Conservation (phyloP, 1,140 invertebrate species). For the Patella vulgata region DNA sequence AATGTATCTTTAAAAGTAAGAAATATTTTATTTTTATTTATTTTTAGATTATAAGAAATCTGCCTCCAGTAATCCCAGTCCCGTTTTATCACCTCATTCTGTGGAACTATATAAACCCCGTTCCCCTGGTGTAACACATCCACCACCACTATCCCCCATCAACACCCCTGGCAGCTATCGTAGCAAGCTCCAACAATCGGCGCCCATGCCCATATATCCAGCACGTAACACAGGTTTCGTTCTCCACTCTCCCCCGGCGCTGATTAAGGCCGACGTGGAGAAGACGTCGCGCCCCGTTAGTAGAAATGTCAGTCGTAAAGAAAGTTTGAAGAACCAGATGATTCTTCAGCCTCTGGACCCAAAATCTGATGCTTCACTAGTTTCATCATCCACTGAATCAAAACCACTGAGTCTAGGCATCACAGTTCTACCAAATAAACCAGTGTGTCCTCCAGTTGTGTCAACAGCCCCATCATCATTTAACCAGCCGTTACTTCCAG, state of each 20-base stretch:
- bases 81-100: constrained; percentile 32
- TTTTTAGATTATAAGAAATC: constrained; percentile 53
- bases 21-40: no score
- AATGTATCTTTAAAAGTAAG: no score
- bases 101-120: constrained; percentile 40
- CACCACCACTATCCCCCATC: constrained; percentile 33
- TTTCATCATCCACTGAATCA: background rate
- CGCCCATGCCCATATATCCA: constrained; percentile 10
- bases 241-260: constrained; percentile 29
- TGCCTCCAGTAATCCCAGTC: constrained; percentile 27
- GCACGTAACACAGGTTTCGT: constrained; percentile 18
- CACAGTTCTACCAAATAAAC: no score
- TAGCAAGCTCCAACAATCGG: constrained; percentile 27
- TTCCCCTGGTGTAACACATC: constrained; percentile 22
- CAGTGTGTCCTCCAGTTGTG: no score
- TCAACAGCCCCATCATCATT: constrained; percentile 1
- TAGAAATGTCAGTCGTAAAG: constrained; percentile 47
- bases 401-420: no score
- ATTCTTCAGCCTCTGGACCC: background rate
- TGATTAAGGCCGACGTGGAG: constrained; percentile 23
- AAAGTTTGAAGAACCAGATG: constrained; percentile 47
- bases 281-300: constrained; percentile 36
- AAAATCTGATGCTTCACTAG: background rate
- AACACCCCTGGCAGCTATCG: constrained; percentile 40
- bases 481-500: background rate